A percentile compares a stretch with the other conserved stretches of the same genome.
phyloP scores from a whole-genome alignment of 2,113 vertebrate genomes.

The Erythrolamprus reginae region DNA sequence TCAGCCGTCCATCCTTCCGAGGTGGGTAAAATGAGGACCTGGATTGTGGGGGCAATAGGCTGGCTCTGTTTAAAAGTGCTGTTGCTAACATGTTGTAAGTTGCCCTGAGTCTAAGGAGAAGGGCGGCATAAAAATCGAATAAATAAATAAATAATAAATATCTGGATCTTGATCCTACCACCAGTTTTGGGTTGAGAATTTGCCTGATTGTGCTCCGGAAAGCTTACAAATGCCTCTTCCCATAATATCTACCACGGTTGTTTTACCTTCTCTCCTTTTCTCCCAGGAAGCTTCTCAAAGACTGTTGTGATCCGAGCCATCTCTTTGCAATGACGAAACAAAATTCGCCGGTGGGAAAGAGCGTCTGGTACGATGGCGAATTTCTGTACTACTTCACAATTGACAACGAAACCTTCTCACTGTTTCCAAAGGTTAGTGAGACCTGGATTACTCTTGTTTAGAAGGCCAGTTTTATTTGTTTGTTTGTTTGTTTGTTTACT shows the following conservation, averaged over 20 bases:
- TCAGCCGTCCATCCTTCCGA: too few species aligned
- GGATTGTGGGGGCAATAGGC: too few species aligned
- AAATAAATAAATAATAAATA: not conserved
- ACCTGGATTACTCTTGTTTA: not conserved
- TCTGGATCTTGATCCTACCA: not conserved
- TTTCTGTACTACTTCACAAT: conserved; percentile 88
- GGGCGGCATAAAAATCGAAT: too few species aligned
- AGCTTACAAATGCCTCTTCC: not conserved
- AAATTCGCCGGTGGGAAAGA: conserved; percentile 89
- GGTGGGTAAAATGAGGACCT: too few species aligned
- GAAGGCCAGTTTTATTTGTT: not conserved
- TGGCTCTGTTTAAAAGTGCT: too few species aligned
- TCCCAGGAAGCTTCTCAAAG: conserved; percentile 82
- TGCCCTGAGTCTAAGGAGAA: too few species aligned
- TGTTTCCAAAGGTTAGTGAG: conserved; percentile 87
- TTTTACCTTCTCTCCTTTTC: conserved; percentile 19
- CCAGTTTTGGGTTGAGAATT: not conserved
- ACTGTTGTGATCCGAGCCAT: conserved; percentile 83
- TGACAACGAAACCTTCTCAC: conserved; percentile 84
- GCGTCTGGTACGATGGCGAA: conserved; percentile 94
- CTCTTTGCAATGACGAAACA: conserved; percentile 90
- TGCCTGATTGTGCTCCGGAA: not conserved
- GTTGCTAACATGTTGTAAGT: too few species aligned
- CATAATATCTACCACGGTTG: accelerated
- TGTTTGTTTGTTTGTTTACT: too few species aligned